phyloP scores from a whole-genome alignment of 2,797 vertebrate genomes.

The Sphenopsis melanotis region DNA sequence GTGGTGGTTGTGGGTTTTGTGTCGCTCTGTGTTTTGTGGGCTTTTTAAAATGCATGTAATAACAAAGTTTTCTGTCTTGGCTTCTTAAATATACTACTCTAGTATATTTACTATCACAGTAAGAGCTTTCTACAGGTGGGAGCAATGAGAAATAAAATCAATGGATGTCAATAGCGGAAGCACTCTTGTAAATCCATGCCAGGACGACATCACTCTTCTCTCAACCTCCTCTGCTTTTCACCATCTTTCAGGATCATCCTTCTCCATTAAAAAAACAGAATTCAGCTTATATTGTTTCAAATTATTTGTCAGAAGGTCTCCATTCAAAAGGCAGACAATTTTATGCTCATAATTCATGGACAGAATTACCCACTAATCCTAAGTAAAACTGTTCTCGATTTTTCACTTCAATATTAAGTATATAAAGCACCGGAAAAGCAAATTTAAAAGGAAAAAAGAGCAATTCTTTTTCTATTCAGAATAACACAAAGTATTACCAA shows the following conservation, averaged over 20 bases:
- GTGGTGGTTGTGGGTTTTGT: rapidly evolving
- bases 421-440: neutral
- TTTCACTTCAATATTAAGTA: neutral
- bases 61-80: neutral
- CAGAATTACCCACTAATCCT: slow-evolving; percentile 12
- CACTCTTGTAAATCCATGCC: neutral
- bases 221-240: neutral
- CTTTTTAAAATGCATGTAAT: neutral
- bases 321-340: neutral
- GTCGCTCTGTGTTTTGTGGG: neutral
- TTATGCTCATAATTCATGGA: neutral
- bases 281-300: neutral
- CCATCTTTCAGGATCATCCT: neutral
- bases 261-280: neutral
- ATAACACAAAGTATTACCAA: neutral
- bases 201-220: neutral
- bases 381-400: neutral
- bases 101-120: neutral
- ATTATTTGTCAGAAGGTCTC: neutral
- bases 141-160: neutral
- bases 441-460: neutral
- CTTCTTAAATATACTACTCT: neutral
- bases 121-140: neutral
- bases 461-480: neutral
- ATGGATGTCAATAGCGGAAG: neutral